A percentile compares a stretch with the other conserved stretches of the same genome.
Evolutionary conservation across 2,888 invertebrate species (phyloP).

Genomic region (Plagodis dolabraria): DNA sequence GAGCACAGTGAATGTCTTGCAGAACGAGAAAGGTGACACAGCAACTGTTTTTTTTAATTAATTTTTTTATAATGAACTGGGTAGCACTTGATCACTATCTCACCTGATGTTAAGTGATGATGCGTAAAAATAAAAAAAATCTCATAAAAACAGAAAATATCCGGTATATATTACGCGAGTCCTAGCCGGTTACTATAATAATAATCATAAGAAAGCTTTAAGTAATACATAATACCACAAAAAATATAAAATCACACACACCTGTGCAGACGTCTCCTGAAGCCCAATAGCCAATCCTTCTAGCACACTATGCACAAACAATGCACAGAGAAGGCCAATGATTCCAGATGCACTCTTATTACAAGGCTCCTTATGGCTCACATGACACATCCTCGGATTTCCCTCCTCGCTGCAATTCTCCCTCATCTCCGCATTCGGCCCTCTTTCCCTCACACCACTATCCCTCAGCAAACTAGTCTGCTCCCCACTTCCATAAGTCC

Average conservation of each 20-base stretch:
- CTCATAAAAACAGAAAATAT: too few relatives aligned
- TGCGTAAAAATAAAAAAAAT: too few relatives aligned
- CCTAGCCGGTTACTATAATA: too few relatives aligned
- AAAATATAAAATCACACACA: conserved; percentile 46
- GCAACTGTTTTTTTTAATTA: too few relatives aligned
- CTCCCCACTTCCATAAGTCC: conserved; percentile 57
- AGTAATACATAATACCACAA: too few relatives aligned
- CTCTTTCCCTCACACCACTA: conserved; percentile 41
- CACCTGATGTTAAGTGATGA: too few relatives aligned
- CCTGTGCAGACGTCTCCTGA: conserved; percentile 87
- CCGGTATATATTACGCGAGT: too few relatives aligned
- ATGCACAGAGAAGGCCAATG: conserved; percentile 88
- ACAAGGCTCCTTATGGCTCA: conserved; percentile 88
- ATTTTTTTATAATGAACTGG: too few relatives aligned
- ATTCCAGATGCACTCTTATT: conserved; percentile 86
- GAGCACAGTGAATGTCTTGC: too few relatives aligned
- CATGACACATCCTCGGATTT: conserved; percentile 85
- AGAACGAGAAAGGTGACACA: too few relatives aligned
- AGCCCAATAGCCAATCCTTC: conserved; percentile 94
- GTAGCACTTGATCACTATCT: too few relatives aligned
- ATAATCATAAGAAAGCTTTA: too few relatives aligned
- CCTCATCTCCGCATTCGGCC: conserved; percentile 61
- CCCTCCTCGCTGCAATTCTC: conserved; percentile 62
- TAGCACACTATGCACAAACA: conserved; percentile 91
- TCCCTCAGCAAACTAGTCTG: conserved; percentile 56